These are phyloP conservation scores for Drosophila elegans DNA, from an alignment of 1,140 invertebrate species.

Conservation along the genomic window DNA sequence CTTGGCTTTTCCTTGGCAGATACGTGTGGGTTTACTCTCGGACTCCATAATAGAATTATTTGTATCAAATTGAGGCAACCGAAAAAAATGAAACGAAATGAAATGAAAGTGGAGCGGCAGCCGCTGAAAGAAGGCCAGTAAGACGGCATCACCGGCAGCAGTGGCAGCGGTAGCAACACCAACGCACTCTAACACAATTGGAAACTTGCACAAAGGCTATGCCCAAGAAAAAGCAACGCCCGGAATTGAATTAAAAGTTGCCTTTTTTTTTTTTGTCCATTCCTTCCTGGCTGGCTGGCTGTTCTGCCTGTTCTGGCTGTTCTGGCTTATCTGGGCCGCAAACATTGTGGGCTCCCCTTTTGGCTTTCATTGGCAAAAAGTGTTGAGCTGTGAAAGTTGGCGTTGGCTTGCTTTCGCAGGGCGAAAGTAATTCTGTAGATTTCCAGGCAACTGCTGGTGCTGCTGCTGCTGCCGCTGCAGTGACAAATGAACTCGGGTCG, in stretches of 20 bases:
- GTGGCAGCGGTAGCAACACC: background rate
- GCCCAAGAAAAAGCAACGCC: slow-evolving; percentile 31
- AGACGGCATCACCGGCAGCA: background rate
- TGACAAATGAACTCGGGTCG: slow-evolving; percentile 46
- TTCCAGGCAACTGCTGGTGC: slow-evolving; percentile 4
- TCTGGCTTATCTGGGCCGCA: slow-evolving; percentile 65
- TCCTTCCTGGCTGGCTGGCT: slow-evolving; percentile 7
- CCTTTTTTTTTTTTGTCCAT: slow-evolving; percentile 20
- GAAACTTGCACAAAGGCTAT: slow-evolving; percentile 63
- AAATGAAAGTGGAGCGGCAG: slow-evolving; percentile 57
- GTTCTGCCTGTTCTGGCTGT: background rate
- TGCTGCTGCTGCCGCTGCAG: slow-evolving; percentile 14
- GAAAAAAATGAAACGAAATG: slow-evolving; percentile 27
- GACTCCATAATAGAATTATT: slow-evolving; percentile 72
- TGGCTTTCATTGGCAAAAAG: slow-evolving; percentile 34
- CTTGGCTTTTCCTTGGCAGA: slow-evolving; percentile 14
- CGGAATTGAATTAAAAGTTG: slow-evolving; percentile 76
- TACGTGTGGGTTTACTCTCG: slow-evolving; percentile 58
- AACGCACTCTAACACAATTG: slow-evolving; percentile 69
- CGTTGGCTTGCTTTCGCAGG: slow-evolving; percentile 15
- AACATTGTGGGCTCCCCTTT: slow-evolving; percentile 40
- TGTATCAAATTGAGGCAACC: slow-evolving; percentile 74
- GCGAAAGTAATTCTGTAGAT: slow-evolving; percentile 17
- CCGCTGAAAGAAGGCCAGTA: background rate
- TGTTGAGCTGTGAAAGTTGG: slow-evolving; percentile 39